Conservation (phyloP, 2,888 invertebrate species). For the Dastarcus helophoroides region DNA sequence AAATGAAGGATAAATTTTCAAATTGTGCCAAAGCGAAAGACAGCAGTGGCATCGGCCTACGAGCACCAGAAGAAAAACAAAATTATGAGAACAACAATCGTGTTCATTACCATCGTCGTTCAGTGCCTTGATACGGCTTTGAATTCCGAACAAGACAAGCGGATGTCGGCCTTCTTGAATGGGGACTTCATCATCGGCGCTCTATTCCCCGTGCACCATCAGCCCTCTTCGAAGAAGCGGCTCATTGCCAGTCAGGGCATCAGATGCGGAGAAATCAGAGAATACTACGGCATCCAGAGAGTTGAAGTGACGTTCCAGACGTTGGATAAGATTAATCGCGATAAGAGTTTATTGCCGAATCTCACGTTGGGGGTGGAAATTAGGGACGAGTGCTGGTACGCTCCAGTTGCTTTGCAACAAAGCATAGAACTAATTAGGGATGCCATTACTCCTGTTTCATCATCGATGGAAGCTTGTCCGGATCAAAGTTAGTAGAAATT, state of each 20-base stretch:
- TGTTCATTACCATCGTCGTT: not conserved
- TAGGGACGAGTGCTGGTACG: conserved; percentile 73
- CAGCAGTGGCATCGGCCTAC: too few relatives aligned
- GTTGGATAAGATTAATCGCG: conserved; percentile 52
- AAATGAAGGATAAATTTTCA: too few relatives aligned
- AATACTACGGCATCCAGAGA: conserved; percentile 66
- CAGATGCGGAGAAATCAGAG: conserved; percentile 50
- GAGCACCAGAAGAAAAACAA: too few relatives aligned
- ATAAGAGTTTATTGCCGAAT: conserved; percentile 44
- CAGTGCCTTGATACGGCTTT: conserved; percentile 1
- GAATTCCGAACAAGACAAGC: conserved; percentile 20
- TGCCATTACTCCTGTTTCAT: conserved; percentile 42
- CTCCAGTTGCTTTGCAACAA: conserved; percentile 67
- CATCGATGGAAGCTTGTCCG: conserved; percentile 14
- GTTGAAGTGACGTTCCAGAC: conserved; percentile 52
- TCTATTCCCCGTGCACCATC: conserved; percentile 43
- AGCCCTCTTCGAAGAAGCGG: conserved; percentile 28
- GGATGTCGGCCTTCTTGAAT: conserved; percentile 39
- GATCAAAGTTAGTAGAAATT: conserved; percentile 4
- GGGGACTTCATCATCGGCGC: conserved; percentile 49
- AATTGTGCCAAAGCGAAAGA: too few relatives aligned
- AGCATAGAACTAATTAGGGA: conserved; percentile 64
- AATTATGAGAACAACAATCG: not conserved
- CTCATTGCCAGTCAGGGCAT: conserved; percentile 28
- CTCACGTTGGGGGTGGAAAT: conserved; percentile 54